A percentile compares a stretch with the other conserved stretches of the same genome.
Conservation (phyloP, 2,113 vertebrate genomes). For the Ascaphus truei region DNA sequence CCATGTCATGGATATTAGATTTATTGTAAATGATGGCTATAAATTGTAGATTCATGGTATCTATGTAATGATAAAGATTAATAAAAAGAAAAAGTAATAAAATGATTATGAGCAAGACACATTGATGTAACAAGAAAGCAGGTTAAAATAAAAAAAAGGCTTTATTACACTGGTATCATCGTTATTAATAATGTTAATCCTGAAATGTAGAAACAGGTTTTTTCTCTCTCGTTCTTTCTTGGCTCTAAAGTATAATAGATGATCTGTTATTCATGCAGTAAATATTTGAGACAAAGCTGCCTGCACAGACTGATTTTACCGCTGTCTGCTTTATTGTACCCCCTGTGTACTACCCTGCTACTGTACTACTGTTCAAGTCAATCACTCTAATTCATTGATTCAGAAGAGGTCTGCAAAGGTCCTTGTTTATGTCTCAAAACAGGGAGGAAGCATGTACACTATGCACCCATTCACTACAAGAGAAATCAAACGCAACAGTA, state of each 20-base stretch:
- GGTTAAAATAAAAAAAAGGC: too few species aligned
- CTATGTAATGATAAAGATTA: too few species aligned
- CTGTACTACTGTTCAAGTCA: conserved; percentile 52
- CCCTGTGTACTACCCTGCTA: conserved; percentile 41
- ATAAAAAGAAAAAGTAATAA: too few species aligned
- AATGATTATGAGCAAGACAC: too few species aligned
- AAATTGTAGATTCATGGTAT: too few species aligned
- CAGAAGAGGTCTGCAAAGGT: conserved; percentile 43
- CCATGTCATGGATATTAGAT: too few species aligned
- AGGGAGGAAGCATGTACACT: conserved; percentile 38
- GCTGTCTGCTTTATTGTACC: conserved; percentile 40
- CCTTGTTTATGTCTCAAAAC: conserved; percentile 35
- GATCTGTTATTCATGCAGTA: conserved; percentile 49
- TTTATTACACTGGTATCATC: neutral
- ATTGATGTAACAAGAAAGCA: too few species aligned
- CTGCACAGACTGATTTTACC: conserved; percentile 37
- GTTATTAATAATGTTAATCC: neutral
- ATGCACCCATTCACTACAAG: conserved; percentile 26
- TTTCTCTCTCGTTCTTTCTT: conserved; percentile 37
- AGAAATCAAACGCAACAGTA: neutral
- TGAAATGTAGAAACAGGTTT: neutral
- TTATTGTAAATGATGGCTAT: too few species aligned
- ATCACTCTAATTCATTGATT: conserved; percentile 44
- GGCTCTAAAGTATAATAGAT: conserved; percentile 40
- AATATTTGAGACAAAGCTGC: conserved; percentile 51